Evolutionary conservation across 2,888 invertebrate genomes (phyloP).

Genomic region (Aporophyla lueneburgensis): DNA sequence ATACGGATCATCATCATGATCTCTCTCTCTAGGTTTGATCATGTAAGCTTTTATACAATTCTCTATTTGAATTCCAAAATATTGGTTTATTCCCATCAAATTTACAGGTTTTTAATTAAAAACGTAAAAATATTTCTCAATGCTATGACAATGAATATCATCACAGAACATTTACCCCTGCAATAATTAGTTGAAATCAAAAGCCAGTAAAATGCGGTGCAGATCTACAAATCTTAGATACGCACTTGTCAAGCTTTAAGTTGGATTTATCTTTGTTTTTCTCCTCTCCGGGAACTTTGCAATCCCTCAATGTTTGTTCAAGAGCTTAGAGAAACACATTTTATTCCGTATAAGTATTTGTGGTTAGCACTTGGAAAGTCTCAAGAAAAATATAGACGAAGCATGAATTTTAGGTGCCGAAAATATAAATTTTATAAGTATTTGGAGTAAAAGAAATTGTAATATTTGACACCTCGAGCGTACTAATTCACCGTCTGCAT

Average conservation of each 20-base stretch:
- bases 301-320: conserved; percentile 85
- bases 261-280: conserved; percentile 89
- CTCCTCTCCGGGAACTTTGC: conserved; percentile 81
- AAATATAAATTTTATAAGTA: conserved; percentile 35
- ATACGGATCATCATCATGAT: not conserved
- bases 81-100: not conserved
- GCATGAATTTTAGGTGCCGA: not conserved
- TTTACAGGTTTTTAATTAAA: not conserved
- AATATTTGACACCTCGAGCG: conserved; percentile 82
- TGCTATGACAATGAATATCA: conserved; percentile 5
- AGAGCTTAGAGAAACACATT: conserved; percentile 80
- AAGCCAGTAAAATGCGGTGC: conserved; percentile 65
- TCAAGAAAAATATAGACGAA: conserved; percentile 34
- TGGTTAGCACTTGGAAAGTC: conserved; percentile 51
- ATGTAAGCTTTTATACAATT: not conserved
- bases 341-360: conserved; percentile 71
- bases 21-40: not conserved
- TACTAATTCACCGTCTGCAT: conserved; percentile 86
- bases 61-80: not conserved
- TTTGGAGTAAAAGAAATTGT: conserved; percentile 62
- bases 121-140: not conserved
- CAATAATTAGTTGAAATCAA: conserved; percentile 79
- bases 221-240: conserved; percentile 76
- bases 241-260: conserved; percentile 79
- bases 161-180: conserved; percentile 69